Conservation (phyloP, 2,113 vertebrate species). For the Etheostoma cragini region DNA sequence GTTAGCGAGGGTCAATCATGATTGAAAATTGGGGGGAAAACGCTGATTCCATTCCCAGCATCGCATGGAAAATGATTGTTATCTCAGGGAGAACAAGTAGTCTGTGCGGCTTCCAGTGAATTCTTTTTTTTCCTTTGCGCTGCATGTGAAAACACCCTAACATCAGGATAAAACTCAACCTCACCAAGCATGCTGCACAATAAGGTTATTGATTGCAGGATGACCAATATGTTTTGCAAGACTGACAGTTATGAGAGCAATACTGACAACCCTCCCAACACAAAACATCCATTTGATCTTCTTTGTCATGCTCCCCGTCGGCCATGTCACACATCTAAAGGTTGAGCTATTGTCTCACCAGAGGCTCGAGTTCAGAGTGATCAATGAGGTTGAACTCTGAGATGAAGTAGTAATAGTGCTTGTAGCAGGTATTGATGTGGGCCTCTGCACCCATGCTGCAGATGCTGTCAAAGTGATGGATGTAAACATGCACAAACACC, state of each 20-base stretch:
- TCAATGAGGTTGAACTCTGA: conserved; percentile 95
- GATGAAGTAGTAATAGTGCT: conserved; percentile 99
- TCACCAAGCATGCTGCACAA: conserved; percentile 5
- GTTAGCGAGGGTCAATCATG: conserved; percentile 3
- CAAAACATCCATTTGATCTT: conserved; percentile 18
- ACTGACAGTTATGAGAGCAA: conserved; percentile 4
- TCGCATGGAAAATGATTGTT: conserved; percentile 16
- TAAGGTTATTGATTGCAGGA: not conserved
- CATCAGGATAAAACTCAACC: not conserved
- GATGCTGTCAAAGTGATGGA: conserved; percentile 98
- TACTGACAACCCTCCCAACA: not conserved
- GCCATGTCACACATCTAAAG: conserved; percentile 13
- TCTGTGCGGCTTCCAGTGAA: not conserved
- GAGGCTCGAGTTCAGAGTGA: conserved; percentile 92
- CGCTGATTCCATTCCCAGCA: not conserved
- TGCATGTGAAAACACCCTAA: conserved; percentile 9
- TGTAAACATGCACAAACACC: conserved; percentile 98
- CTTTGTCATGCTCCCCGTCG: not conserved
- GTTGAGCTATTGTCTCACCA: conserved; percentile 86
- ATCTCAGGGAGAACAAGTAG: not conserved
- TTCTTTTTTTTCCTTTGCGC: not conserved
- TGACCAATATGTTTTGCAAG: not conserved
- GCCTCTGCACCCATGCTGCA: conserved; percentile 97
- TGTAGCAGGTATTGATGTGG: conserved; percentile 98
- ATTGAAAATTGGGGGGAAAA: conserved; percentile 20